These are phyloP conservation scores for Myopa testacea DNA, from an alignment of 2,888 invertebrate genomes.

Conservation along the genomic window DNA sequence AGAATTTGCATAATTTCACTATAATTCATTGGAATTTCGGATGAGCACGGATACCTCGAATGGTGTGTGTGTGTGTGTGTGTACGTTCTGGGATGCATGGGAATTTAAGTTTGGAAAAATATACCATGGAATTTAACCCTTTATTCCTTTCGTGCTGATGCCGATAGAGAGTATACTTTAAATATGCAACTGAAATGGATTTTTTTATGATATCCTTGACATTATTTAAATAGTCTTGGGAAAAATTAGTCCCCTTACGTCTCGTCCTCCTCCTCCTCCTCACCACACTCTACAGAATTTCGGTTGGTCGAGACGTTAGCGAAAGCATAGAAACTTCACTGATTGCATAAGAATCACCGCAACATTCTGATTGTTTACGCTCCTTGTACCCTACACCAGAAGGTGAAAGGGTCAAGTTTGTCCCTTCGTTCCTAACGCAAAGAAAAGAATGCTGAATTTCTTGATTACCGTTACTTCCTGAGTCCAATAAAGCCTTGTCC, in stretches of 20 bases:
- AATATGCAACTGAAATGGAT: not conserved
- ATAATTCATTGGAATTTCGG: conserved; percentile 24
- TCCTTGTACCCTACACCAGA: too few relatives aligned
- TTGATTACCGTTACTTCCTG: too few relatives aligned
- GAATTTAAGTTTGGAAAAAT: not conserved
- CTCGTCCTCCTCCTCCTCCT: not conserved
- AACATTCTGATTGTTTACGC: too few relatives aligned
- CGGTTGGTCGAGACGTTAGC: too few relatives aligned
- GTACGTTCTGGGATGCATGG: not conserved
- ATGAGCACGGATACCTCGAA: not conserved
- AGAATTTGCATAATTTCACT: conserved; percentile 28
- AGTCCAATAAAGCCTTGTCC: not conserved
- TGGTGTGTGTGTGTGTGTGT: not conserved
- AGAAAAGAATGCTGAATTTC: too few relatives aligned
- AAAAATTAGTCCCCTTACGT: not conserved
- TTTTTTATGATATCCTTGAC: not conserved
- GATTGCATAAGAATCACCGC: too few relatives aligned
- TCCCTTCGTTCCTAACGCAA: too few relatives aligned
- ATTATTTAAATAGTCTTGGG: conserved; percentile 9
- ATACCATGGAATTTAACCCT: conserved; percentile 1
- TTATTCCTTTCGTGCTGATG: not conserved
- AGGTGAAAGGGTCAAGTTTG: too few relatives aligned
- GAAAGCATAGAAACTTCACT: too few relatives aligned
- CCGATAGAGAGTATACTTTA: too few relatives aligned
- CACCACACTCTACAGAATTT: too few relatives aligned